Evolutionary conservation across 1,140 invertebrate species (phyloP), one percentile per base, ranked within the genome.

Genomic region (Nomia melanderi): DNA sequence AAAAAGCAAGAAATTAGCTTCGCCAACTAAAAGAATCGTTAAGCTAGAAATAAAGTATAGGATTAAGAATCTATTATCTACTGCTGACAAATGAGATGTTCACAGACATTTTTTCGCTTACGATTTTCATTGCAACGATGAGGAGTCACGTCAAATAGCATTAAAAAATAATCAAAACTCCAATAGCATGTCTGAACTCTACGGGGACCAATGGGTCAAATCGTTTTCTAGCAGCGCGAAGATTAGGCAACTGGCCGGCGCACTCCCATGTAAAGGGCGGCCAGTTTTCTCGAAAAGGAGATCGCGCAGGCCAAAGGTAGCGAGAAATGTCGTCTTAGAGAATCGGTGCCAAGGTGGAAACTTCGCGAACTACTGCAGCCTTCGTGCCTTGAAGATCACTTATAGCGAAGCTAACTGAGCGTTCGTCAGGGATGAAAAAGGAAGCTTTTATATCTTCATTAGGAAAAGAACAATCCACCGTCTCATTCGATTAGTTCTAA

Each of bases 331-430:
- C 77, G 75, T 47, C 64, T 73, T 74, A 76, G 57, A 63, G 71
- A 87, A 89, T 85, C 60, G 81, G 85, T 90, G 89, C 88, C 88
- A 90, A 90, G 89, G 89, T 90, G 82, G 82, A 78, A 78, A 75
- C 60, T 80, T 82, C 23, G 44, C 39, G 53, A 72, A 53, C 57
- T 36, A 47, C 25, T 62, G 59, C 79, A 80, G 79, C 82, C 84
- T 85, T 81, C 78, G 50, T 64, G 41, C 33, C 47, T 63, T 57
- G 78, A 67, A 77, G 74, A 50, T 63, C 41, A 62, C 31, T n/a
- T 56, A 17, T n/a, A 27, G 1, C 20, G 54, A 69, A 44, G 41
- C 14, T n/a, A n/a, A 20, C 7, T 39, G 8, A 12, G 7, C 33
- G 31, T 20, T 39, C 33, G 1, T 57, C 54, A 8, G 9, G n/a